Evolutionary conservation across 1,140 invertebrate species (phyloP).

Genomic region (Leptestheria dahalacensis): DNA sequence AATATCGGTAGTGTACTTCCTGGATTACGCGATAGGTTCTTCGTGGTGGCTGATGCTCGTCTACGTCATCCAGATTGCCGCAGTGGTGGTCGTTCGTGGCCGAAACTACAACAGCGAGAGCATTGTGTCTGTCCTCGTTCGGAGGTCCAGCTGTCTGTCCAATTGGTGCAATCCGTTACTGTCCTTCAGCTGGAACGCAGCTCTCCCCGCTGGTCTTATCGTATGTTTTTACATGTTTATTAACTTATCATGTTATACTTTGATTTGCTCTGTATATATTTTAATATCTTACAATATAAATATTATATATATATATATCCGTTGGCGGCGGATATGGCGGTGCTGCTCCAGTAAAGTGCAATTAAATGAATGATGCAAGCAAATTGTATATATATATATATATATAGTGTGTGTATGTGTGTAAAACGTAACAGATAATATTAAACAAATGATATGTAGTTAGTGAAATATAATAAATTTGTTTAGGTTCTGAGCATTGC

Average conservation of each 20-base stretch:
- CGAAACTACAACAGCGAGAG: constrained; percentile 68
- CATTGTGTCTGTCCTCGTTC: constrained; percentile 49
- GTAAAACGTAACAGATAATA: too few species aligned
- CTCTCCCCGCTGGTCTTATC: constrained; percentile 55
- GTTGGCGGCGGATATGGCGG: too few species aligned
- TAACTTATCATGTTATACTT: too few species aligned
- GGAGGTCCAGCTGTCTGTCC: constrained; percentile 18
- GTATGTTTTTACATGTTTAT: constrained; percentile 1
- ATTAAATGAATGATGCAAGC: too few species aligned
- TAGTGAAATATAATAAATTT: too few species aligned
- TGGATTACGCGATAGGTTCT: constrained; percentile 65
- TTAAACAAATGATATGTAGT: too few species aligned
- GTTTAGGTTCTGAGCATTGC: constrained; percentile 53
- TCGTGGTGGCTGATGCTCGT: constrained; percentile 72
- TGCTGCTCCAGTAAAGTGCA: too few species aligned
- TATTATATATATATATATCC: too few species aligned
- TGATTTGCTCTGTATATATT: too few species aligned
- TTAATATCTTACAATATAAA: too few species aligned
- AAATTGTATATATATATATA: too few species aligned
- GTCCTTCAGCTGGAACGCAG: constrained; percentile 76
- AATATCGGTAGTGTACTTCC: constrained; percentile 65
- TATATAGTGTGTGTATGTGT: too few species aligned
- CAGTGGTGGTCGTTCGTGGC: constrained; percentile 64
- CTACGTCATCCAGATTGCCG: constrained; percentile 56
- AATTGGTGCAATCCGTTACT: constrained; percentile 42